Evolutionary conservation across 2,888 invertebrate genomes (phyloP), one percentile per base, ranked within the genome.

Genomic region (Orchesella flavescens): DNA sequence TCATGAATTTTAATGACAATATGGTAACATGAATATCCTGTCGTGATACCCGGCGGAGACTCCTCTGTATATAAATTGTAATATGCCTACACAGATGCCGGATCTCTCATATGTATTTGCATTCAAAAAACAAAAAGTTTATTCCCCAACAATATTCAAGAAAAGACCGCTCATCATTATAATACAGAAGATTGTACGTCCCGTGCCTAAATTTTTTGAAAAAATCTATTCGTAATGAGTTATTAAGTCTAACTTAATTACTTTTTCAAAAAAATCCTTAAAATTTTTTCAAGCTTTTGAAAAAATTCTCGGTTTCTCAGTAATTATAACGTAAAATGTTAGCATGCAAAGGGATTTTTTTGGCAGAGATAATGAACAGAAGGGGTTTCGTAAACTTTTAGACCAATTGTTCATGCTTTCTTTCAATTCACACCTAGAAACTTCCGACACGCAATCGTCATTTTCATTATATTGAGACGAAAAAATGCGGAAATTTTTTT

Each of bases 371-470:
- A 82, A 82, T 82, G 69, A 82, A 75, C 76, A 82, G 75, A 76
- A 76, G 82, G 68, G 76, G 82, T 44, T 82, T 76, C 65, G n/a
- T 24, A 23, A 66, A 44, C 73, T 55, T 72, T 68, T 65, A 74
- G 44, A 19, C 44, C 74, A 81, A 75, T 82, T 72, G 82, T 55
- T 72, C 17, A 82, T 82, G 76, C 82, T 82, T 82, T 82, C 82
- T 82, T 82, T 82, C 57, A 69, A 76, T 82, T 82, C 82, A 82
- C 82, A 82, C 82, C 76, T 82, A 82, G 53, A 82, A 71, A 82
- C 82, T 82, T 82, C 82, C 82, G 82, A 82, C 82, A 82, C 82
- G 82, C 82, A 82, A 82, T 75, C 75, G 82, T 82, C 82, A 82
- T 82, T 82, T 76, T 82, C 82, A 82, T 82, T 82, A 71, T 73